Percentiles rank a stretch among this genome's conserved stretches.
Evolutionary conservation across 2,113 vertebrate species (phyloP).

Genomic region (Urocitellus parryii): DNA sequence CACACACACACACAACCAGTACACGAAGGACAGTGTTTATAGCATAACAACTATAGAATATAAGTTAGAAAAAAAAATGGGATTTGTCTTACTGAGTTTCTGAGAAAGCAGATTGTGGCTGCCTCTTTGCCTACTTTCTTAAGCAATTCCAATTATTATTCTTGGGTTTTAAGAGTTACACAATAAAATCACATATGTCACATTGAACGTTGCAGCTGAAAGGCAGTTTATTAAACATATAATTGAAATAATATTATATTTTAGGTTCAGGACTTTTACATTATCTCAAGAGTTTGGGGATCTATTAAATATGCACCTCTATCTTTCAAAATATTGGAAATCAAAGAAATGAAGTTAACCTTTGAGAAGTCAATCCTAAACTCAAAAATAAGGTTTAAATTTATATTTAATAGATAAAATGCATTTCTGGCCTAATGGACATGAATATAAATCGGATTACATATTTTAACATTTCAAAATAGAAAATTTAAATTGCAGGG

Average conservation of each 20-base stretch:
- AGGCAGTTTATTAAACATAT: background rate
- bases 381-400: background rate
- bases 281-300: background rate
- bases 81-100: slow-evolving; percentile 29
- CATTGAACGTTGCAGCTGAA: background rate
- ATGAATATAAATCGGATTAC: background rate
- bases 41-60: background rate
- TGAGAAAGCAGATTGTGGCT: background rate
- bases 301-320: background rate
- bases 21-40: slow-evolving; percentile 32
- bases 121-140: background rate
- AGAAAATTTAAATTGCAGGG: background rate
- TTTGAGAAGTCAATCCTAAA: background rate
- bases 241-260: background rate
- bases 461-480: background rate
- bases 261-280: background rate
- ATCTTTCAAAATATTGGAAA: background rate
- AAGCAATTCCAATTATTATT: background rate
- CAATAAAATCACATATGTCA: background rate
- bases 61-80: slow-evolving; percentile 16
- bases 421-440: background rate
- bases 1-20: slow-evolving; percentile 38
- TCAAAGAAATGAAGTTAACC: background rate
- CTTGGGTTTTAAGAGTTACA: background rate
- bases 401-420: background rate